phyloP scores from a whole-genome alignment of 1,140 invertebrate species.

The Apocrypta bakeri region DNA sequence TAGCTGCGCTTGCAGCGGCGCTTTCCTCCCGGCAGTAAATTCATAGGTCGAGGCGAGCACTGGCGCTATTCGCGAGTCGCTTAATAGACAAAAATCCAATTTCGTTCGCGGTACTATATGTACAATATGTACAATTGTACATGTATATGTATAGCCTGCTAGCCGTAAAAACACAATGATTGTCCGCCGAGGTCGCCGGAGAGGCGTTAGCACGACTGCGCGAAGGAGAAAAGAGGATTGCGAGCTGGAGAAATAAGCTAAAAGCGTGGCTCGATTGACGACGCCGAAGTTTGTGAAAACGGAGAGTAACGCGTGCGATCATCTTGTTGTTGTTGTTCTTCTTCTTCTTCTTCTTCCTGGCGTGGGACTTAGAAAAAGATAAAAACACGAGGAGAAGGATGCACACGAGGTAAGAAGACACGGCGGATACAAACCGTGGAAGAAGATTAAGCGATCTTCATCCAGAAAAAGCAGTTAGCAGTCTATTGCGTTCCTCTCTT shows the following conservation, averaged over 20 bases:
- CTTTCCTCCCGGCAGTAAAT: conserved; percentile 28
- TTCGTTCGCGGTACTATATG: conserved; percentile 21
- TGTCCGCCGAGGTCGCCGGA: neutral
- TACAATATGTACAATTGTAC: too few species aligned
- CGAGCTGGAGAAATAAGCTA: too few species aligned
- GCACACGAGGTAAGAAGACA: neutral
- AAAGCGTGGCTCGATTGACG: too few species aligned
- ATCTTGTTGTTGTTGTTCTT: too few species aligned
- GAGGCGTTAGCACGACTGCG: neutral
- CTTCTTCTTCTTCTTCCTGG: too few species aligned
- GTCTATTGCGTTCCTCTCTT: neutral
- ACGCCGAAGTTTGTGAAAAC: too few species aligned
- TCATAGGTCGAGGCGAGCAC: conserved; percentile 24
- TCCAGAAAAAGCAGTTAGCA: neutral
- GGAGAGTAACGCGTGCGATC: too few species aligned
- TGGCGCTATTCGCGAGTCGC: conserved; percentile 12
- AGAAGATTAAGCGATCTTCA: conserved; percentile 21
- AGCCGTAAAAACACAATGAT: conserved; percentile 31
- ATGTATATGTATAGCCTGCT: neutral
- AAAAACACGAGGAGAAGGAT: too few species aligned
- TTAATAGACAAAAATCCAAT: conserved; percentile 49
- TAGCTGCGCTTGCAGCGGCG: neutral
- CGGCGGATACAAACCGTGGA: too few species aligned
- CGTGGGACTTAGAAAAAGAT: too few species aligned
- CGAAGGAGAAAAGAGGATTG: neutral